Evolutionary conservation across 2,797 vertebrate genomes (phyloP), one percentile per base, ranked within the genome.

Genomic region (Emys orbicularis): DNA sequence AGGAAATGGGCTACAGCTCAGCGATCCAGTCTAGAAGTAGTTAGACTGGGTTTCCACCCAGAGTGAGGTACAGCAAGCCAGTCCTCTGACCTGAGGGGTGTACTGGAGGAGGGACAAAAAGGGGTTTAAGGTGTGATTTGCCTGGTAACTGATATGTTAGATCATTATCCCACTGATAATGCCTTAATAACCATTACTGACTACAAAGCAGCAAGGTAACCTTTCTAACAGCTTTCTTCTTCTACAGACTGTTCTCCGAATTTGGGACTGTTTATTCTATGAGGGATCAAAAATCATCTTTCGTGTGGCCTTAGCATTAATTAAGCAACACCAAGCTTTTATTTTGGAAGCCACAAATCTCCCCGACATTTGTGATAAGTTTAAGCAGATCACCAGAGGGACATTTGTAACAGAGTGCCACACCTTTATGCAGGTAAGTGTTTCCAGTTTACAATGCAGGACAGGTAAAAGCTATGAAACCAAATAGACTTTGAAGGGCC

Each of bases 201-300:
- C 37, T 65, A 31, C 37, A 89, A 85, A 81, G 37, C 8, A 81
- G 82, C 27, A 29, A 72, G 19, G 13, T 72, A 34, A 87, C 12
- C 61, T 82, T 83, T 86, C 44, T 84, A 87, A 34, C 47, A 94
- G 68, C 53, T 92, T 83, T 90, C 72, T 89, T 53, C 74, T n/a
- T 84, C 85, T 76, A 34, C 97, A 99, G 99, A 99, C 99, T 1
- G 99, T 99, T 85, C 98, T 99, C 84, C 98, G 99, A 87, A 98
- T 99, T 97, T 99, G 99, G 99, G 99, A 99, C 91, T 99, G 99
- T 96, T 98, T 99, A 53, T 99, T 99, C 97, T 99, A 99, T 0
- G 99, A 99, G 96, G 99, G 99, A 82, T 99, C 99, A 15, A 99
- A 99, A 97, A 98, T 99, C 81, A 98, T 99, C 81, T 99, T 99